These are phyloP conservation scores for Carollia perspicillata DNA, from an alignment of 2,113 vertebrate genomes.

Conservation along the genomic window DNA sequence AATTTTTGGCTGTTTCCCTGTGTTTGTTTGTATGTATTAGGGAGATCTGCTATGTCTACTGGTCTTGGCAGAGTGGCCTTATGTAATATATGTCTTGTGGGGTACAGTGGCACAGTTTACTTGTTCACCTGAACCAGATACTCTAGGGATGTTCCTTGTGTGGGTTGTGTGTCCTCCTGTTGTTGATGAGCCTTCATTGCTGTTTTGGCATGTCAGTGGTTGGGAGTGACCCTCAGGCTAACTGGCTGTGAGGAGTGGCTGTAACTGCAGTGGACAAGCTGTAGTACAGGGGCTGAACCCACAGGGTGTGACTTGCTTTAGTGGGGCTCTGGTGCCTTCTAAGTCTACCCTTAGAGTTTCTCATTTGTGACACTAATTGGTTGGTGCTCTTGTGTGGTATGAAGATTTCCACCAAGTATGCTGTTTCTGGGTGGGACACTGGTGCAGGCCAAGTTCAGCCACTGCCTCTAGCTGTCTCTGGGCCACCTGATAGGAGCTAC, in stretches of 20 bases:
- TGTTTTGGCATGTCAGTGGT: background rate
- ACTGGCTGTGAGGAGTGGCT: background rate
- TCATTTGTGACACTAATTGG: background rate
- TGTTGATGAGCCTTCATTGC: background rate
- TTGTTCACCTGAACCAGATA: background rate
- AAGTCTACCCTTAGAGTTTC: background rate
- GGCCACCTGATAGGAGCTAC: background rate
- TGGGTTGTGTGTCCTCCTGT: background rate
- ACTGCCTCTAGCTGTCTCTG: background rate
- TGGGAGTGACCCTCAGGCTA: background rate
- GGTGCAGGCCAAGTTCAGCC: background rate
- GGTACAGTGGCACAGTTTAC: background rate
- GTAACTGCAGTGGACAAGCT: background rate
- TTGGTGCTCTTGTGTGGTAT: background rate
- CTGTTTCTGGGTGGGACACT: background rate
- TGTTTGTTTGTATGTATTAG: background rate
- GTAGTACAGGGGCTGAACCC: background rate
- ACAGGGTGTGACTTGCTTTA: background rate
- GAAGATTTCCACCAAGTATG: background rate
- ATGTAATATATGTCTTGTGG: background rate
- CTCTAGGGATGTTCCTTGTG: background rate
- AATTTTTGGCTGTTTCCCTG: background rate
- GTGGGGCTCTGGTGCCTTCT: background rate
- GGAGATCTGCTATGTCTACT: background rate
- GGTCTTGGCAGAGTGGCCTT: background rate